Evolutionary conservation across 2,113 vertebrate species (phyloP), one percentile per base, ranked within the genome.

Genomic region (Perccottus glenii): DNA sequence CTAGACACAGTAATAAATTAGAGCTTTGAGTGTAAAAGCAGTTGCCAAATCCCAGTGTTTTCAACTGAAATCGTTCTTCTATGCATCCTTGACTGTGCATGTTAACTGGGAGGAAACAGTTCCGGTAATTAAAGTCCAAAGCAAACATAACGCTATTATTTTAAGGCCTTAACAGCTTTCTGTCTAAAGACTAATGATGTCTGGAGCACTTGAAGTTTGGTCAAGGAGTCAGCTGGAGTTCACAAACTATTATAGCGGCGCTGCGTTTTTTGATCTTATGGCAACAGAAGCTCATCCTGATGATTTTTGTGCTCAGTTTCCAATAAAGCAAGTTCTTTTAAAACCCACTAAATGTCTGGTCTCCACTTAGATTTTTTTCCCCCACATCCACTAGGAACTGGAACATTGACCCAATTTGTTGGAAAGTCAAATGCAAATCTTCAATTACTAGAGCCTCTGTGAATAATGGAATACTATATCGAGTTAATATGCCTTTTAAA

Each of bases 141-240:
- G 60, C 49, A 56, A 68, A 68, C 35, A 0, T 3, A 56, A 11
- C 47, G 63, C 33, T 42, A 2, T 65, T n/a, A 46, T 43, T 65
- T 32, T 4, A 55, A 32, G 11, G 5, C 11, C 40, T 16, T 66
- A 36, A 44, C n/a, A 35, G 55, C 47, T 48, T 11, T 19, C 33
- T 4, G 64, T 33, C 45, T 43, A 0, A 1, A 27, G 15, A 51
- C 62, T 5, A 27, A 45, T 44, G 47, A 50, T 43, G 12, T 71
- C 57, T 67, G 57, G 32, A 58, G 12, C 53, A 47, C 33, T 33
- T 47, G 2, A n/a, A 10, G 53, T 72, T 65, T 51, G 58, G 40
- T 63, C 67, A 7, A 27, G 8, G 59, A 75, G 61, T 81, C 67
- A 60, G 0, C 35, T 6, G 5, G 43, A 81, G 78, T 75, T 76